Base-by-base conservation (phyloP, 2,888 invertebrate species). In the Orthonychiurus folsomi region DNA sequence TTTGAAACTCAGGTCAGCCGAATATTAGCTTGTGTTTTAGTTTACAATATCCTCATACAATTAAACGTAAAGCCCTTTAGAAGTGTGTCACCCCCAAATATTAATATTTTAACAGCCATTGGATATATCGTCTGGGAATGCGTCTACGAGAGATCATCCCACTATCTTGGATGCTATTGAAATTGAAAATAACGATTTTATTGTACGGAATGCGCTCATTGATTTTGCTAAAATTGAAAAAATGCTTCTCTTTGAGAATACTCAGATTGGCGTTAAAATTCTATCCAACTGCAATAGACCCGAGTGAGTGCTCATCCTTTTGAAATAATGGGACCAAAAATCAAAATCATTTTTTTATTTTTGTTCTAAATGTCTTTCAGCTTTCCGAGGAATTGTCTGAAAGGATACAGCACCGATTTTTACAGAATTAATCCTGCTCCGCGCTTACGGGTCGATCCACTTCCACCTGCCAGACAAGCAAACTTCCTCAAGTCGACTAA, bases 201-300 rank as follows among this genome's bases (percentile, higher is more conserved):
- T 89, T 18, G 85, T 93, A 1, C 83, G 85, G 71, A 95, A 95
- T 80, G 86, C 84, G 75, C 81, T 95, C 28, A 87, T 95, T 61
- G 94, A 95, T 80, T 86, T 85, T 74, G 75, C 81, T 12, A 77
- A 78, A 55, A 79, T 91, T 59, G 94, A 95, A 79, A 81, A 81
- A 56, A 82, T 90, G 28, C 78, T 94, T 63, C 80, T 95, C 24
- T 87, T 93, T 65, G 84, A 86, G 1, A 82, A 83, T 2, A 83
- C 83, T 48, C 80, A 82, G 9, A 83, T 84, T 66, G 93, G 93
- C 0, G 81, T 85, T 59, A 77, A 81, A 0, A 79, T 93, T 12
- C 84, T 93, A 76, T 83, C 85, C 23, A 77, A 83, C 25, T 21
- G 37, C 50, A 28, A 56, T 50, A 21, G 21, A 3, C 57, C 57